phyloP scores from a whole-genome alignment of 2,888 invertebrate genomes.

The Coremacera marginata region DNA sequence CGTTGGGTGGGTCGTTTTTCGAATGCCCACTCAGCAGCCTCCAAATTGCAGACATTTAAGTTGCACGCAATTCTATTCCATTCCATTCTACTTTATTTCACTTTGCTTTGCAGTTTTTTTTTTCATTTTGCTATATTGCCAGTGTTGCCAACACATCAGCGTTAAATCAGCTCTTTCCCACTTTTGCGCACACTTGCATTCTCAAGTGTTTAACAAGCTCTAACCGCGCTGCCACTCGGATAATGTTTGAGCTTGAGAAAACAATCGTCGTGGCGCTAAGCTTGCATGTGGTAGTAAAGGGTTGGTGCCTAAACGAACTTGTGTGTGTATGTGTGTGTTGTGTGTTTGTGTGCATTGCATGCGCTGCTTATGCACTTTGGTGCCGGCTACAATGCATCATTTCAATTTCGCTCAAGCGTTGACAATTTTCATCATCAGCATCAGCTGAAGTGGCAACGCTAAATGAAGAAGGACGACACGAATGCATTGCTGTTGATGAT shows the following conservation, averaged over 20 bases:
- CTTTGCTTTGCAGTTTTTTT: neutral
- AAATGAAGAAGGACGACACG: neutral
- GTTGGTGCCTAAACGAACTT: neutral
- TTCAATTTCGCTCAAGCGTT: constrained; percentile 41
- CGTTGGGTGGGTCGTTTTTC: neutral
- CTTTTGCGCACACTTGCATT: constrained; percentile 28
- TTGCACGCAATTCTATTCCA: neutral
- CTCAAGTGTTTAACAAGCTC: constrained; percentile 51
- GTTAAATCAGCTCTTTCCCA: constrained; percentile 28
- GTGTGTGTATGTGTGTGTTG: constrained; percentile 25
- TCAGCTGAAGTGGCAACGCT: constrained; percentile 42
- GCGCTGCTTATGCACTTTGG: neutral
- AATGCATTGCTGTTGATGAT: neutral
- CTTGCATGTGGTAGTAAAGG: neutral
- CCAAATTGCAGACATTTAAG: constrained; percentile 24
- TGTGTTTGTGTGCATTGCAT: neutral
- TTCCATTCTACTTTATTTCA: neutral
- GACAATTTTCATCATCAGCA: constrained; percentile 44
- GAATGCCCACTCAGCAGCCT: neutral
- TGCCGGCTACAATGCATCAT: constrained; percentile 30
- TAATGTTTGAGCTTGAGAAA: constrained; percentile 24
- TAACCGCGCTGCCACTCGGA: constrained; percentile 39
- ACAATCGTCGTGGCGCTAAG: constrained; percentile 25
- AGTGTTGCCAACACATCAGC: neutral
- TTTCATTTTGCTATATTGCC: neutral